A percentile compares a stretch with the other conserved stretches of the same genome.
phyloP scores from a whole-genome alignment of 1,140 invertebrate genomes.

The Heterodera schachtii region DNA sequence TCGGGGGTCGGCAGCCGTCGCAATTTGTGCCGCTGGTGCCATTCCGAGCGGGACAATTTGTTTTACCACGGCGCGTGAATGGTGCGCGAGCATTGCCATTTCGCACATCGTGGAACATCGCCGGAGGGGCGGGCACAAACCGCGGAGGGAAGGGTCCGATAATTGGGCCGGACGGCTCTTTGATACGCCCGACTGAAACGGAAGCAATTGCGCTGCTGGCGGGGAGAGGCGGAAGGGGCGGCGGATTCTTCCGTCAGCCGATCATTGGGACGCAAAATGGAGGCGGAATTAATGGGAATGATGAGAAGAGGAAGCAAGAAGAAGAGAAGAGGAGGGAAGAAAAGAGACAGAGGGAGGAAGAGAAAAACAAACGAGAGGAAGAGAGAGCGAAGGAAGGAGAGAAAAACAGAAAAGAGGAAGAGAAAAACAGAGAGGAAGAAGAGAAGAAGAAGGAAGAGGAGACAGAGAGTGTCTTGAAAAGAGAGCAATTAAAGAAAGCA shows the following conservation, averaged over 20 bases:
- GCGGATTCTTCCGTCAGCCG: constrained; percentile 6
- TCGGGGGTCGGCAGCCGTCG: not conserved
- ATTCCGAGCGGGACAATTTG: not conserved
- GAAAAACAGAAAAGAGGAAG: not conserved
- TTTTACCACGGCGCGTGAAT: not conserved
- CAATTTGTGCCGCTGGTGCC: not conserved
- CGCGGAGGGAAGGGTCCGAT: not conserved
- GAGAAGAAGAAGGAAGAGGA: not conserved
- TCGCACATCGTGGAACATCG: not conserved
- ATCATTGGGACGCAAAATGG: not conserved
- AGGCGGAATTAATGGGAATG: not conserved
- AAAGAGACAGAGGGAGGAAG: not conserved
- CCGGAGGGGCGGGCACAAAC: not conserved
- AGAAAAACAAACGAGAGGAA: not conserved
- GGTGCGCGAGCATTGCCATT: not conserved
- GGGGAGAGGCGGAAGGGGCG: not conserved
- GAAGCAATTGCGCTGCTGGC: not conserved
- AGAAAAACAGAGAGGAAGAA: not conserved
- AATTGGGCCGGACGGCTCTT: not conserved
- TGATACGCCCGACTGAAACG: not conserved
- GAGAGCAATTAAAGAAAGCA: not conserved
- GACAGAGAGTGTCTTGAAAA: not conserved
- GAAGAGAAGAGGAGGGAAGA: not conserved
- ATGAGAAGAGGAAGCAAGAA: not conserved
- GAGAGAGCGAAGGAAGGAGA: too few relatives aligned